These are phyloP conservation scores for Cheilosia pagana DNA, from an alignment of 2,888 invertebrate species.

Conservation along the genomic window DNA sequence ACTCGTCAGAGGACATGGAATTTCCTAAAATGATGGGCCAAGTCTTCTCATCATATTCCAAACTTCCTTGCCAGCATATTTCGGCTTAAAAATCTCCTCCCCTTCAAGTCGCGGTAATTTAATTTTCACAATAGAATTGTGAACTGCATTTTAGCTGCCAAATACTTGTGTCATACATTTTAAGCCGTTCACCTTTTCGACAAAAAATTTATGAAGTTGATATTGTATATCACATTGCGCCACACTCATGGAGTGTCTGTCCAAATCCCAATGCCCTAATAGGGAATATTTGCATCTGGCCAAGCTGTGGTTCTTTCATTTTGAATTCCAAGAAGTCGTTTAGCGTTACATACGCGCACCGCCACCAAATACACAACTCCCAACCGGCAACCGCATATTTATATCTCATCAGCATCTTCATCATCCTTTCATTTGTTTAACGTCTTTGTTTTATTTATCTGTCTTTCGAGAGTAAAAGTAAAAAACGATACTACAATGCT, in stretches of 20 bases:
- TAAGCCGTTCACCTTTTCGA: conserved; percentile 37
- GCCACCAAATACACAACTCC: not conserved
- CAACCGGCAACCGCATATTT: conserved; percentile 25
- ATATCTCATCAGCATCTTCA: conserved; percentile 7
- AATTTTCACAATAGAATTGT: not conserved
- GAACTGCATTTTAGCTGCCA: not conserved
- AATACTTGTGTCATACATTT: conserved; percentile 13
- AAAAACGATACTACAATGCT: conserved; percentile 14
- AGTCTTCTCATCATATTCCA: too few relatives aligned
- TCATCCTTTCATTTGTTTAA: conserved; percentile 41
- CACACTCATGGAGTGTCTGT: conserved; percentile 13
- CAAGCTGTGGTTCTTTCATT: conserved; percentile 20
- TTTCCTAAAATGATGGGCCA: too few relatives aligned
- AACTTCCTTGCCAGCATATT: too few relatives aligned
- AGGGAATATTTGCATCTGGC: conserved; percentile 35
- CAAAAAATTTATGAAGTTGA: conserved; percentile 38
- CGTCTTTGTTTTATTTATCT: conserved; percentile 35
- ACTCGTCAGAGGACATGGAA: too few relatives aligned
- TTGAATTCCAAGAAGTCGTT: conserved; percentile 30
- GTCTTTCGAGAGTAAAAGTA: conserved; percentile 39
- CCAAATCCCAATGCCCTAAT: conserved; percentile 36
- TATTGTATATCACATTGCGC: conserved; percentile 39
- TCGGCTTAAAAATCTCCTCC: too few relatives aligned
- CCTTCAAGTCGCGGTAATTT: not conserved
- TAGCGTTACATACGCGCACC: conserved; percentile 2